phyloP scores from a whole-genome alignment of 2,888 invertebrate species.

The Agonopterix alstromeriana region DNA sequence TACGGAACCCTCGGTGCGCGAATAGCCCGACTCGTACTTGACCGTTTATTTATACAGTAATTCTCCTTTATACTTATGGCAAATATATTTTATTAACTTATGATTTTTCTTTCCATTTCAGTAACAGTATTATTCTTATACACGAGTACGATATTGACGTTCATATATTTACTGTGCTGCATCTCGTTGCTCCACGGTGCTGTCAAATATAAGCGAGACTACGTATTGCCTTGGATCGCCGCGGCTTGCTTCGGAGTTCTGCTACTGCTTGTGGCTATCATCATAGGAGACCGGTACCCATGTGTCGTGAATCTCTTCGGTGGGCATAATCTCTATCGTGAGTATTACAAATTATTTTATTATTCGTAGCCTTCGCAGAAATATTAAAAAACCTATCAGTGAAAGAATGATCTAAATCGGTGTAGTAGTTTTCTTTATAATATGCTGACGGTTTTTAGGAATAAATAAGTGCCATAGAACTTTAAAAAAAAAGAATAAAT shows the following conservation, averaged over 20 bases:
- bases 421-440: too few relatives aligned
- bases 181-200: conserved; percentile 67
- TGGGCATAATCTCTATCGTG: conserved; percentile 63
- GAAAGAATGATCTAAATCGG: too few relatives aligned
- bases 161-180: conserved; percentile 66
- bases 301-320: conserved; percentile 59
- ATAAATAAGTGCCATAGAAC: too few relatives aligned
- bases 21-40: too few relatives aligned
- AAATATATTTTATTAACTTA: too few relatives aligned
- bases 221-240: conserved; percentile 64
- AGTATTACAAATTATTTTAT: conserved; percentile 22
- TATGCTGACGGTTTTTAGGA: too few relatives aligned
- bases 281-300: conserved; percentile 55
- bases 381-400: too few relatives aligned
- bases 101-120: conserved; percentile 25
- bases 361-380: too few relatives aligned
- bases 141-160: conserved; percentile 60
- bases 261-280: conserved; percentile 43
- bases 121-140: conserved; percentile 67
- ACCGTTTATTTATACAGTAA: too few relatives aligned
- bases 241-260: conserved; percentile 56
- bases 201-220: conserved; percentile 61
- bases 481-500: too few relatives aligned
- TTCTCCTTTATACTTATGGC: too few relatives aligned
- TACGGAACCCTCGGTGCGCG: too few relatives aligned